Conservation (phyloP, 2,888 invertebrate genomes). For the Hoplodrina ambigua region DNA sequence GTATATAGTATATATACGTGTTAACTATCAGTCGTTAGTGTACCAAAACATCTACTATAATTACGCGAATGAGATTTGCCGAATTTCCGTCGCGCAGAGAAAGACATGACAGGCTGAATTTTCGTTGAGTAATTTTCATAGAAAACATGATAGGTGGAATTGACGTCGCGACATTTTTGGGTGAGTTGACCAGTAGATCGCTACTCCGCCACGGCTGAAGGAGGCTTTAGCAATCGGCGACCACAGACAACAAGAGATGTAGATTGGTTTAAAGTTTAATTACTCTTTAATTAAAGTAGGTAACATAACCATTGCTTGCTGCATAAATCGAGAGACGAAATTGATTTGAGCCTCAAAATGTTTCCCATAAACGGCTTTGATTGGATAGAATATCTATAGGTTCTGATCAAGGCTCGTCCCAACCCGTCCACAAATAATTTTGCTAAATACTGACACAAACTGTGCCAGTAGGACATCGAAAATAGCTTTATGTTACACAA, state of each 20-base stretch:
- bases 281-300: neutral
- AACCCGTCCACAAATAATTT: conserved; percentile 65
- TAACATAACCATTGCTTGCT: neutral
- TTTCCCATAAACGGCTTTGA: conserved; percentile 57
- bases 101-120: too few relatives aligned
- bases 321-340: conserved; percentile 20
- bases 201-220: too few relatives aligned
- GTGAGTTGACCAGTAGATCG: too few relatives aligned
- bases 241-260: neutral
- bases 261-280: conserved; percentile 1
- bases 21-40: neutral
- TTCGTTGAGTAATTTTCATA: too few relatives aligned
- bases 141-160: too few relatives aligned
- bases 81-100: neutral
- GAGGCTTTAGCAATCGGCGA: neutral
- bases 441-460: conserved; percentile 54
- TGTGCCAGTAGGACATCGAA: conserved; percentile 58
- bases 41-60: neutral
- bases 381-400: conserved; percentile 66
- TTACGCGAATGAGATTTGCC: neutral
- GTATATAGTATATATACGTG: neutral
- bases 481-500: conserved; percentile 50
- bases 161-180: too few relatives aligned
- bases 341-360: conserved; percentile 26
- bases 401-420: conserved; percentile 64